Percentiles rank a stretch among this genome's conserved stretches.
Evolutionary conservation across 1,140 invertebrate species (phyloP).

Genomic region (Platyura marginata): DNA sequence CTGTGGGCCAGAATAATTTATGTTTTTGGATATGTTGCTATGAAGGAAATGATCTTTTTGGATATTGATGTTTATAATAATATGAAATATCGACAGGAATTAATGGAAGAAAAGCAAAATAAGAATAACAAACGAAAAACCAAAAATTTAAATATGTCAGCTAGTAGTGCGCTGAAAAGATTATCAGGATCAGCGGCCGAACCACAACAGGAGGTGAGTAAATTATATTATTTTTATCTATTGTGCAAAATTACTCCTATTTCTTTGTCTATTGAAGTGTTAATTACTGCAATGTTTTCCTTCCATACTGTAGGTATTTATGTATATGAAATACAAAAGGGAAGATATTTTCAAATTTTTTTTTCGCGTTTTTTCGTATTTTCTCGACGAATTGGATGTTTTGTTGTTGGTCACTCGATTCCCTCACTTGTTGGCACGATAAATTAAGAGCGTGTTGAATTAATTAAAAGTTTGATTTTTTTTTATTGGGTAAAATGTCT

Average conservation of each 20-base stretch:
- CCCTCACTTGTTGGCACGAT: no score
- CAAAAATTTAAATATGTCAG: conserved; percentile 13
- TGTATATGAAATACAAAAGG: no score
- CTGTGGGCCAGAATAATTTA: conserved; percentile 45
- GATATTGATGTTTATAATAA: conserved; percentile 60
- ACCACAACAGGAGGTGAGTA: conserved; percentile 19
- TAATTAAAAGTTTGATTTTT: no score
- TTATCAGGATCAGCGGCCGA: conserved; percentile 15
- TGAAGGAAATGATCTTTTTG: conserved; percentile 57
- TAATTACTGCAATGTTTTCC: no score
- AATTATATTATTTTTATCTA: neutral
- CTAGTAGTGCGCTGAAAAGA: conserved; percentile 17
- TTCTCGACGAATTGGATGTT: no score
- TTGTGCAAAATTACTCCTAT: conserved; percentile 12
- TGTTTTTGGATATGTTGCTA: conserved; percentile 48
- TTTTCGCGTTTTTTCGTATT: no score
- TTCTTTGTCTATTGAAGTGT: no score
- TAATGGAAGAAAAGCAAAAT: conserved; percentile 31
- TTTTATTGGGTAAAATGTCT: no score
- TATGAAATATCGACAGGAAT: conserved; percentile 33
- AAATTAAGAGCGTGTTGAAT: no score
- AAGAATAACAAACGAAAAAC: conserved; percentile 19
- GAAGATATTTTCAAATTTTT: no score
- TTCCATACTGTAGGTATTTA: no score
- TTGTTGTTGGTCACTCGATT: no score